A percentile compares a stretch with the other conserved stretches of the same genome.
Evolutionary conservation across 1,140 invertebrate species (phyloP).

Genomic region (Diuraphis noxia): DNA sequence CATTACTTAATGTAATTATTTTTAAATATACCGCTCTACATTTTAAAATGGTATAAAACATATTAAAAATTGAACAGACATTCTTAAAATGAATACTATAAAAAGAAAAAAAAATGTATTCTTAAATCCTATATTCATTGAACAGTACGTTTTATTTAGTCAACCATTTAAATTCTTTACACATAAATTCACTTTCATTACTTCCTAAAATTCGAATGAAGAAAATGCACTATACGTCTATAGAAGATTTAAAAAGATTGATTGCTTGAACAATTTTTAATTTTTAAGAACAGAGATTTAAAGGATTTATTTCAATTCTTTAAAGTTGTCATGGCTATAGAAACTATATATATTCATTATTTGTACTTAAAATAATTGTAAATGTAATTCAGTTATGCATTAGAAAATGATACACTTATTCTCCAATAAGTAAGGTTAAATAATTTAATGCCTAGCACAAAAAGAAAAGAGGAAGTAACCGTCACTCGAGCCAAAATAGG

Average conservation of each 20-base stretch:
- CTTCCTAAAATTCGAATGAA: background rate
- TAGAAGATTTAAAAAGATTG: background rate
- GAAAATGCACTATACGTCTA: background rate
- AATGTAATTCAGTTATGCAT: background rate
- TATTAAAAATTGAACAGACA: background rate
- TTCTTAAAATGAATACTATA: background rate
- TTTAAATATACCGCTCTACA: background rate
- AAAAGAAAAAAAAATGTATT: background rate
- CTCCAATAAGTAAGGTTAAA: background rate
- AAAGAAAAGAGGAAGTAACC: too few relatives aligned
- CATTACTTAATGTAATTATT: background rate
- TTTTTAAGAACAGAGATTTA: too few relatives aligned
- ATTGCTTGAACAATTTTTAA: background rate
- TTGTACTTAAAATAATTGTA: background rate
- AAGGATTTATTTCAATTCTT: background rate
- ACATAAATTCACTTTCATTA: conserved; percentile 1
- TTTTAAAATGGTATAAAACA: background rate
- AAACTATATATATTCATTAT: background rate
- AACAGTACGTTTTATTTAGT: background rate
- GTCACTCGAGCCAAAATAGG: too few relatives aligned
- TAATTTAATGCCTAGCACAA: too few relatives aligned
- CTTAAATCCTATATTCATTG: background rate
- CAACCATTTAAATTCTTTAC: background rate
- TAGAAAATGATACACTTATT: background rate
- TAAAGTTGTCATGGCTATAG: background rate